phyloP scores from a whole-genome alignment of 2,888 invertebrate genomes.

The Rambutsinella grinnellia region DNA sequence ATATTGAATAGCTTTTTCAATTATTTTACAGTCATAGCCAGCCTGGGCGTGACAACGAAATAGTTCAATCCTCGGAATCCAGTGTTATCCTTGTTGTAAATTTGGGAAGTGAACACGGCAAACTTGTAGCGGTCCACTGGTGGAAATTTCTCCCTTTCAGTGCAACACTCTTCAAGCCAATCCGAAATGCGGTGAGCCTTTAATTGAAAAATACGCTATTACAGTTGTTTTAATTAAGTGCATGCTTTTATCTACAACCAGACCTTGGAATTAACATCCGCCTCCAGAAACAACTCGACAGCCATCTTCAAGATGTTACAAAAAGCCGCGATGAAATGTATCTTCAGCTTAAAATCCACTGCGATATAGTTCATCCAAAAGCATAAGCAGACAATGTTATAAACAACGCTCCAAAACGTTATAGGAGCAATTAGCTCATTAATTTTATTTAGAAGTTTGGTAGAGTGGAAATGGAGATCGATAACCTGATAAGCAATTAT shows the following conservation, averaged over 20 bases:
- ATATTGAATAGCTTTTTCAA: neutral
- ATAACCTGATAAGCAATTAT: slow-evolving; percentile 21
- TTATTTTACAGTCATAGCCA: slow-evolving; percentile 30
- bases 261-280: slow-evolving; percentile 48
- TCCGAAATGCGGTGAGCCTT: slow-evolving; percentile 36
- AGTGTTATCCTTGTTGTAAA: slow-evolving; percentile 36
- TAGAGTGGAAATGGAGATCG: slow-evolving; percentile 40
- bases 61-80: slow-evolving; percentile 43
- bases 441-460: slow-evolving; percentile 28
- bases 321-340: slow-evolving; percentile 13
- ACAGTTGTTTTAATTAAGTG: neutral
- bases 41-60: slow-evolving; percentile 28
- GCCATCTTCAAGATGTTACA: slow-evolving; percentile 18
- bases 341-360: neutral
- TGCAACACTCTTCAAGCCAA: slow-evolving; percentile 38
- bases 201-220: neutral
- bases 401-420: slow-evolving; percentile 27
- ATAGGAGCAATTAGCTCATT: slow-evolving; percentile 39
- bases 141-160: slow-evolving; percentile 21
- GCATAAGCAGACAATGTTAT: slow-evolving; percentile 25
- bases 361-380: slow-evolving; percentile 42
- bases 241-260: no score
- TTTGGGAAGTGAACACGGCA: slow-evolving; percentile 31
- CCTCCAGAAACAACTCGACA: slow-evolving; percentile 20
- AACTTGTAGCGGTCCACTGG: slow-evolving; percentile 30